A percentile compares a stretch with the other conserved stretches of the same genome.
Evolutionary conservation across 2,888 invertebrate species (phyloP).

Genomic region (Cerastis leucographa): DNA sequence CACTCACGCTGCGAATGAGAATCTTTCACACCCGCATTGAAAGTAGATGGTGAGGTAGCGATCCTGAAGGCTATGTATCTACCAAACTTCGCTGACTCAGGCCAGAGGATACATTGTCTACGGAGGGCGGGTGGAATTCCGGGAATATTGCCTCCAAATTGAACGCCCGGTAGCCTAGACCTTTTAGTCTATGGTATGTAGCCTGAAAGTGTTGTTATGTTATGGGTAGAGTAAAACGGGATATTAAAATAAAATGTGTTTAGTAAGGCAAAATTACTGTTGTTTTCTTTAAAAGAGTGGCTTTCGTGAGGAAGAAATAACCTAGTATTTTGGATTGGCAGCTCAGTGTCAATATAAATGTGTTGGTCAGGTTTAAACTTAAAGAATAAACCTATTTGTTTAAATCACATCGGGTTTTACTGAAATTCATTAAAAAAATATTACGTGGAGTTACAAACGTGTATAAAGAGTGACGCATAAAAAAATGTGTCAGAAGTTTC

Average conservation of each 20-base stretch:
- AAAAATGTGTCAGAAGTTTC: background rate
- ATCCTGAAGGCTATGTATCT: conserved; percentile 25
- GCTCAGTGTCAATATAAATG: background rate
- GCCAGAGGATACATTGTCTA: conserved; percentile 35
- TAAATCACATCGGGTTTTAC: background rate
- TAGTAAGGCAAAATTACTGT: background rate
- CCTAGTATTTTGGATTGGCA: background rate
- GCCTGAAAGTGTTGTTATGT: background rate
- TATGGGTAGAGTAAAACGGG: background rate
- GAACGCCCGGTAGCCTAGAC: conserved; percentile 36
- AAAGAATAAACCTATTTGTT: background rate
- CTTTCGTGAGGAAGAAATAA: background rate
- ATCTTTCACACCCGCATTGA: conserved; percentile 59
- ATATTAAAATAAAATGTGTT: conserved; percentile 10
- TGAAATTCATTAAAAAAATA: background rate
- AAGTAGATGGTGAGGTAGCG: conserved; percentile 47
- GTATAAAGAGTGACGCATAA: background rate
- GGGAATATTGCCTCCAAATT: conserved; percentile 56
- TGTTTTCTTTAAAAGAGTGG: background rate
- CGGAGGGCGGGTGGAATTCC: conserved; percentile 30
- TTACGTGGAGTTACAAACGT: background rate
- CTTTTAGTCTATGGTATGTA: conserved; percentile 27
- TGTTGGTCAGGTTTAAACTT: background rate
- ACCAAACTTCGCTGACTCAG: conserved; percentile 60
- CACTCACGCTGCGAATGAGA: conserved; percentile 59